Conservation (phyloP, 2,797 vertebrate genomes). For the Mycteria americana region DNA sequence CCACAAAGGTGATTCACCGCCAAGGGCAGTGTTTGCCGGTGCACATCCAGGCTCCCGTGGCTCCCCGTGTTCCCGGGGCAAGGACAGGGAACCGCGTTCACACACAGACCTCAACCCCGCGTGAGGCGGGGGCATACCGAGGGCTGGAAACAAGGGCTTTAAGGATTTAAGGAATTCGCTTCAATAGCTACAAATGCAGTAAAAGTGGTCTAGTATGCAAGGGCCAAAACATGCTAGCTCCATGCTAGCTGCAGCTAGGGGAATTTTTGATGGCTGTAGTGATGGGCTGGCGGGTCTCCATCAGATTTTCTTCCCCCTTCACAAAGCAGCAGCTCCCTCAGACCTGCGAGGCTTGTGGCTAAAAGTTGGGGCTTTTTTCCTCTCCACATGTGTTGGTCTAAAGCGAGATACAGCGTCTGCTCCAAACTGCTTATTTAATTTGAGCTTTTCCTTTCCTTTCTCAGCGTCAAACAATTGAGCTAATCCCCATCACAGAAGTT, state of each 20-base stretch:
- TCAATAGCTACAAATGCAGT: not conserved
- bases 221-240: not conserved
- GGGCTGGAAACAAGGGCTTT: not conserved
- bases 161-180: not conserved
- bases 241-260: not conserved
- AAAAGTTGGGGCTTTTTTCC: not conserved
- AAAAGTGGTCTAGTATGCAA: not conserved
- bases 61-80: not conserved
- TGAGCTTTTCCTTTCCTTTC: not conserved
- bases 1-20: not conserved
- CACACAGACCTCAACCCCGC: not conserved
- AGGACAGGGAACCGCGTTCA: accelerated
- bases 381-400: accelerated
- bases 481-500: conserved; percentile 85
- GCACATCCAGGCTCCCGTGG: accelerated
- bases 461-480: conserved; percentile 84
- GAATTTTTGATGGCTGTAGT: not conserved
- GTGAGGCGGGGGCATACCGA: accelerated
- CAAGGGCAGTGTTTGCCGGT: accelerated
- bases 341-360: not conserved
- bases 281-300: not conserved
- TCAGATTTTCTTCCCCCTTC: not conserved
- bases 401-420: not conserved
- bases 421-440: not conserved
- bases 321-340: too few species aligned